A percentile compares a stretch with the other conserved stretches of the same genome.
Evolutionary conservation across 2,113 vertebrate genomes (phyloP).

Genomic region (Periophthalmus modestus): DNA sequence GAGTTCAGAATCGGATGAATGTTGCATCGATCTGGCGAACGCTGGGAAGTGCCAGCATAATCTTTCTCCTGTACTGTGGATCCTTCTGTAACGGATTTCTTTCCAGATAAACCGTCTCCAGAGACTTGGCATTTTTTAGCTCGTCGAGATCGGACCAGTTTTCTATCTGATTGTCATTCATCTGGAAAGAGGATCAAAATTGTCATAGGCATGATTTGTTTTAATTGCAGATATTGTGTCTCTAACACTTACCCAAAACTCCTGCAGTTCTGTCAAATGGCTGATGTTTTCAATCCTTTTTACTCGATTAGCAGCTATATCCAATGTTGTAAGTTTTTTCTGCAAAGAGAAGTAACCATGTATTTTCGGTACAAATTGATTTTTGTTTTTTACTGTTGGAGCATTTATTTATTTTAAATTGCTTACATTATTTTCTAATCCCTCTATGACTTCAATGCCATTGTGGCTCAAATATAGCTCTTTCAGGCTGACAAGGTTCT

Average conservation of each 20-base stretch:
- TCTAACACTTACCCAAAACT: slow-evolving; percentile 88
- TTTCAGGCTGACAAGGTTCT: slow-evolving; percentile 86
- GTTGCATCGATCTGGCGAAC: slow-evolving; percentile 98
- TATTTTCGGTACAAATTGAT: background rate
- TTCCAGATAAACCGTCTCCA: slow-evolving; percentile 97
- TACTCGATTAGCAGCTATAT: slow-evolving; percentile 93
- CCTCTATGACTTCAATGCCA: slow-evolving; percentile 95
- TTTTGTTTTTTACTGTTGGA: background rate
- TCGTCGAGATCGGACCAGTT: slow-evolving; percentile 97
- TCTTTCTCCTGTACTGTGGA: slow-evolving; percentile 95
- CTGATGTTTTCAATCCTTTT: slow-evolving; percentile 96
- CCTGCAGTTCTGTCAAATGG: slow-evolving; percentile 95
- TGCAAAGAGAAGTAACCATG: slow-evolving; percentile 56
- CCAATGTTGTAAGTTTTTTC: slow-evolving; percentile 97
- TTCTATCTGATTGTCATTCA: slow-evolving; percentile 96
- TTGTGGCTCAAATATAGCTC: slow-evolving; percentile 98
- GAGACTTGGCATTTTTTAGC: slow-evolving; percentile 86
- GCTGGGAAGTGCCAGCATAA: slow-evolving; percentile 92
- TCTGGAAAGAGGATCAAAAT: slow-evolving; percentile 73
- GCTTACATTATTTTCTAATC: slow-evolving; percentile 97
- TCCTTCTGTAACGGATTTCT: slow-evolving; percentile 96
- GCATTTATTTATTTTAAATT: background rate
- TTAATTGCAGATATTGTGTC: background rate
- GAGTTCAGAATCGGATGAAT: slow-evolving; percentile 89
- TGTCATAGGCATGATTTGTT: background rate